A percentile compares a stretch with the other conserved stretches of the same genome.
phyloP scores from a whole-genome alignment of 1,140 invertebrate genomes.

The Antheraea pernyi region DNA sequence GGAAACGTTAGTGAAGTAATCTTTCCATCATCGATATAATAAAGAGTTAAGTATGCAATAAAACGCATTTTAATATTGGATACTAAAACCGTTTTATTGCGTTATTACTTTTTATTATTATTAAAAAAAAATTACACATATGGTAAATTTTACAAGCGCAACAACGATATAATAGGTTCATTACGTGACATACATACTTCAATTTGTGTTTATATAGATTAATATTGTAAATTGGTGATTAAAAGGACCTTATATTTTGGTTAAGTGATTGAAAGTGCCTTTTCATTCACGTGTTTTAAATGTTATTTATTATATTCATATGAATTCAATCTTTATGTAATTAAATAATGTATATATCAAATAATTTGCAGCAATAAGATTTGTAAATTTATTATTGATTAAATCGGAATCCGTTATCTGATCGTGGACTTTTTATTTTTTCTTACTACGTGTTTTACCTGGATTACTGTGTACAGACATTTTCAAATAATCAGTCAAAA shows the following conservation, averaged over 20 bases:
- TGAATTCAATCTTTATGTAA: conserved; percentile 13
- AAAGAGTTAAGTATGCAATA: too few relatives aligned
- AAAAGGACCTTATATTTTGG: conserved; percentile 8
- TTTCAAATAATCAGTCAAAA: too few relatives aligned
- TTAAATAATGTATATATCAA: conserved; percentile 6
- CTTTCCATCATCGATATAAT: too few relatives aligned
- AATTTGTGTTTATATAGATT: conserved; percentile 1
- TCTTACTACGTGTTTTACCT: neutral
- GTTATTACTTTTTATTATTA: too few relatives aligned
- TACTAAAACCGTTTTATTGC: neutral
- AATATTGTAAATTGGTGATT: neutral
- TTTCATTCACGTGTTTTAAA: conserved; percentile 35
- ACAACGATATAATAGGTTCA: neutral
- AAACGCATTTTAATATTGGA: too few relatives aligned
- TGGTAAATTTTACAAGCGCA: neutral
- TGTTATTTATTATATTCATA: conserved; percentile 24
- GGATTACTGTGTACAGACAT: too few relatives aligned
- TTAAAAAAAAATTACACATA: neutral
- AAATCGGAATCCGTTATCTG: neutral
- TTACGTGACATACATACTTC: neutral
- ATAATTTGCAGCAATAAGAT: conserved; percentile 5
- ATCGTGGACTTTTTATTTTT: neutral
- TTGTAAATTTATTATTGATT: conserved; percentile 3
- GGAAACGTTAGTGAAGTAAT: too few relatives aligned
- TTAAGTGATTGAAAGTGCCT: conserved; percentile 33